Evolutionary conservation across 2,113 vertebrate species (phyloP), one percentile per base, ranked within the genome.

Genomic region (Gymnobelideus leadbeateri): DNA sequence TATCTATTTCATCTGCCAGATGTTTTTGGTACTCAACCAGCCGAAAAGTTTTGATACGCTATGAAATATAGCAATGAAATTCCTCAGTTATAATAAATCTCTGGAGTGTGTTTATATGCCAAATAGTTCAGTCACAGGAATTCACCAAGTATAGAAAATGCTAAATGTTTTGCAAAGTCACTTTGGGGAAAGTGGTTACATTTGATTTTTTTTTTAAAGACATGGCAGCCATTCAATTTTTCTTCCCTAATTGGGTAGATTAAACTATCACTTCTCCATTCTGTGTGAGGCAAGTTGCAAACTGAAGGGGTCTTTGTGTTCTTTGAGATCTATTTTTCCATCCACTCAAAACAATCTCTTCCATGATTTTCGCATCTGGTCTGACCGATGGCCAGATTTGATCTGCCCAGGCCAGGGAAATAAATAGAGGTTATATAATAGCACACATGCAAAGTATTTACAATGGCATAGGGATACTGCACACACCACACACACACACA

Each of bases 131-230:
- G 47, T 94, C 51, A 12, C 43, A 84, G 89, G n/a, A 31, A 84
- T 23, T 84, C 68, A 84, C 16, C 23, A n/a, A 43, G n/a, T 84
- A 95, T 19, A 0, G 0, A 49, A 93, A 95, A 91, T 95, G 31
- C 84, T 37, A 8, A 89, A 92, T 9, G 0, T 51, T 93, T 94
- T 54, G 91, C 91, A 95, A 96, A 47, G 92, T 11, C 43, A 53
- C 89, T 95, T 94, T 61, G 49, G 94, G 94, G 93, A 19, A 89
- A 25, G 25, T 54, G 11, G 51, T n/a, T 89, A 94, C 37, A 46
- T 51, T 92, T 93, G n/a, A 92, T 91, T 16, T 61, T 31, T 31
- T 61, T 96, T 93, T 94, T 77, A 37, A 95, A 92, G 3, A 25
- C 43, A 16, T 92, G 54, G 77, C 24, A 91, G 24, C 95, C 77